Base-by-base conservation (phyloP, 2,113 vertebrate species). In the Sitta europaea region DNA sequence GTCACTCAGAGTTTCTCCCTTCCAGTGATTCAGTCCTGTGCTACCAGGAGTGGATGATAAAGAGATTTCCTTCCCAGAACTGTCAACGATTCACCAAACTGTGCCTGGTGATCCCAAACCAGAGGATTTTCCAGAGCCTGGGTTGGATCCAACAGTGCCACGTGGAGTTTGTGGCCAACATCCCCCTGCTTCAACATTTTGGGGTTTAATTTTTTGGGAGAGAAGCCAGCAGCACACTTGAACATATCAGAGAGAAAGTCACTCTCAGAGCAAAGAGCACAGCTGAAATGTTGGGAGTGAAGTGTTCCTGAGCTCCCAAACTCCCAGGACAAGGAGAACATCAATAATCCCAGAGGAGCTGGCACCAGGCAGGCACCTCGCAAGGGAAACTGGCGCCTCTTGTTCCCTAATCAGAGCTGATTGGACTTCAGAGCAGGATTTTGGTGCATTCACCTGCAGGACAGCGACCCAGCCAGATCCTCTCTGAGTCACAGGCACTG, bases 71-170 rank as follows among this genome's bases (percentile, higher is more conserved):
- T 43, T 17, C 29, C 51, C 90, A 40, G 7, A 94, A 23, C 9
- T 31, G 16, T 6, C 50, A 61, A 15, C 33, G 61, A 23, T 24
- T 53, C 42, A 45, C 23, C 28, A 22, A 38, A 7, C 2, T 0
- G 23, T 15, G 18, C 35, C n/a, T 3, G 3, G 27, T 2, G 43
- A 42, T 19, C 16, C 31, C 55, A 58, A 10, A 47, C 2, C n/a
- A 9, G 15, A 43, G 72, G 53, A 18, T 67, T 59, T 76, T 20
- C 31, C 77, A 68, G 42, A 89, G 54, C 20, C 78, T 27, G 50
- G 1, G 1, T 20, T 36, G 80, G 54, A 50, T 63, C 40, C 50
- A 9, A 2, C 0, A 0, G 63, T 7, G 36, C 59, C 9, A 1
- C 0, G 57, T 1, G 3, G 8, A 40, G 51, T 59, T 73, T 33